Evolutionary conservation across 2,888 invertebrate genomes (phyloP).

Genomic region (Hemaris fuciformis): DNA sequence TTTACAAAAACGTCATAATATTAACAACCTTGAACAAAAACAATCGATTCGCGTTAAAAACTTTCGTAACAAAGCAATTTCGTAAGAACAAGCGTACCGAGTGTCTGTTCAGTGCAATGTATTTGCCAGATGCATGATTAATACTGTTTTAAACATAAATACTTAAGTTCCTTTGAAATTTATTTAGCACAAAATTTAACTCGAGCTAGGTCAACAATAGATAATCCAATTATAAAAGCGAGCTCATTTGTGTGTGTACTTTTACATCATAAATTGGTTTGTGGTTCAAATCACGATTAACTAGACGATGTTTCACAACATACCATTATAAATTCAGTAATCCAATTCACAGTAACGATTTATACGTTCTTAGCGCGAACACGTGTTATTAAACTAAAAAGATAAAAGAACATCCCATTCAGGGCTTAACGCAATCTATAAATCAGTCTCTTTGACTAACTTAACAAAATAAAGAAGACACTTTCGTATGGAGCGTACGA

Average conservation of each 20-base stretch:
- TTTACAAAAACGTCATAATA: not conserved
- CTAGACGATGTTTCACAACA: not conserved
- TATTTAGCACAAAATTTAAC: not conserved
- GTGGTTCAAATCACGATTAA: not conserved
- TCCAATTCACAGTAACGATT: not conserved
- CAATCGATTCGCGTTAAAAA: constrained; percentile 4
- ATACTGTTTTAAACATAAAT: not conserved
- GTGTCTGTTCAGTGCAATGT: not conserved
- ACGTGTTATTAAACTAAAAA: constrained; percentile 3
- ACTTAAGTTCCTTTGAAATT: not conserved
- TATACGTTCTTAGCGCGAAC: not conserved
- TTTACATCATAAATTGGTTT: not conserved
- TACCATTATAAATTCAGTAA: not conserved
- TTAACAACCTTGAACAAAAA: constrained; percentile 5
- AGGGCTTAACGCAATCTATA: constrained; percentile 1
- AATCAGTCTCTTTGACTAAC: constrained; percentile 9
- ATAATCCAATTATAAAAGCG: not conserved
- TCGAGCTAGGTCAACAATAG: not conserved
- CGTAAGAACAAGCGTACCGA: not conserved
- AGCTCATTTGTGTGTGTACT: not conserved
- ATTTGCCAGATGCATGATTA: not conserved
- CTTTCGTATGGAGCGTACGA: constrained; percentile 1
- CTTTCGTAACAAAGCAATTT: not conserved
- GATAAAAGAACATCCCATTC: constrained; percentile 3
- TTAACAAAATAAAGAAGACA: constrained; percentile 11